These are phyloP conservation scores for Mellilla xanthometata DNA, from an alignment of 2,888 invertebrate species.

Conservation along the genomic window DNA sequence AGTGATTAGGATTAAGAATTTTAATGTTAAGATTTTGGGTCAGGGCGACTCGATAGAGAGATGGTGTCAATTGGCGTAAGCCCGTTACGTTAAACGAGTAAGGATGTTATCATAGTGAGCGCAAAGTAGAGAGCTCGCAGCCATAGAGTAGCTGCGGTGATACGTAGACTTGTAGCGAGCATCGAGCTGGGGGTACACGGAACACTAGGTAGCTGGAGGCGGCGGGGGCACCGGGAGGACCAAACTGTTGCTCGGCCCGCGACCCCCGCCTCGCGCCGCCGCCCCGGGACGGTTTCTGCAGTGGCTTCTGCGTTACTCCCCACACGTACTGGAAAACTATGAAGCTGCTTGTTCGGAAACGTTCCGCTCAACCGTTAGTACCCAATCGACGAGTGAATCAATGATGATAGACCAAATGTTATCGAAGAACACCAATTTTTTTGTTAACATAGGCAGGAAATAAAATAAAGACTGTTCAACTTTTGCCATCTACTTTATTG, in stretches of 20 bases:
- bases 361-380: no score
- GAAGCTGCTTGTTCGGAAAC: no score
- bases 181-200: slow-evolving; percentile 79
- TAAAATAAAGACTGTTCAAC: no score
- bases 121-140: slow-evolving; percentile 39
- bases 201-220: slow-evolving; percentile 69
- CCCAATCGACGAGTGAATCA: no score
- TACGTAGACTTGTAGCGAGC: slow-evolving; percentile 79
- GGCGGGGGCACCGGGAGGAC: slow-evolving; percentile 58
- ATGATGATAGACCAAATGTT: no score
- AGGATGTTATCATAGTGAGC: slow-evolving; percentile 59
- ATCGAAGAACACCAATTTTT: no score
- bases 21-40: slow-evolving; percentile 61
- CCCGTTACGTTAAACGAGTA: slow-evolving; percentile 64
- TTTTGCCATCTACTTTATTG: no score
- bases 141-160: slow-evolving; percentile 74
- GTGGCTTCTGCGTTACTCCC: no score
- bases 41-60: slow-evolving; percentile 57
- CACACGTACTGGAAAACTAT: no score
- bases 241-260: slow-evolving; percentile 53
- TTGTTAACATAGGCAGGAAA: no score
- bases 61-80: slow-evolving; percentile 73
- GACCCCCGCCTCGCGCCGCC: not conserved
- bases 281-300: no score
- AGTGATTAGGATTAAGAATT: slow-evolving; percentile 15